Percentiles rank a stretch among this genome's conserved stretches.
Conservation (phyloP, 2,113 vertebrate species). For the Smithornis capensis region DNA sequence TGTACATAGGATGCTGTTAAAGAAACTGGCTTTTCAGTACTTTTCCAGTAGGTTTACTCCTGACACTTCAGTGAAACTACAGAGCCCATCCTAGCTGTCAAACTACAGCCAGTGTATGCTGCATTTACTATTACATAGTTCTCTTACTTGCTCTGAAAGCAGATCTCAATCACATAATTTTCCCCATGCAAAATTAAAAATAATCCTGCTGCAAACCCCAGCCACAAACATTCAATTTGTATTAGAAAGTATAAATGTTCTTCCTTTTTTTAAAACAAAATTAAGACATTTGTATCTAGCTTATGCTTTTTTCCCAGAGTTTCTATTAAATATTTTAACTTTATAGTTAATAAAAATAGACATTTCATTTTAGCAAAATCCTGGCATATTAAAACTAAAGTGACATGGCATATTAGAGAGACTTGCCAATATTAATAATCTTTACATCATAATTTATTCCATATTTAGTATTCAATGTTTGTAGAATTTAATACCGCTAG, state of each 20-base stretch:
- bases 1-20: neutral
- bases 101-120: neutral
- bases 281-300: neutral
- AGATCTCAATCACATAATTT: neutral
- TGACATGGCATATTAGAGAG: neutral
- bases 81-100: neutral
- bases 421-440: slow-evolving; percentile 10
- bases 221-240: neutral
- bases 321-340: slow-evolving; percentile 1
- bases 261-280: neutral
- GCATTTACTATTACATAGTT: neutral
- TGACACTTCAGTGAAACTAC: neutral
- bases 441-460: slow-evolving; percentile 30
- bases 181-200: neutral
- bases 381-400: neutral
- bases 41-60: neutral
- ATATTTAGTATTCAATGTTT: neutral
- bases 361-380: slow-evolving; percentile 18
- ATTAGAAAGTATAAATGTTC: neutral
- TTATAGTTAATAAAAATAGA: slow-evolving; percentile 23
- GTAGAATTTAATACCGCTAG: neutral
- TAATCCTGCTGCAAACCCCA: neutral
- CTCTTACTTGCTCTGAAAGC: neutral
- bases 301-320: neutral
- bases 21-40: neutral